Base-by-base conservation (phyloP, 1,140 invertebrate species). In the Panagrolaimus sp. region DNA sequence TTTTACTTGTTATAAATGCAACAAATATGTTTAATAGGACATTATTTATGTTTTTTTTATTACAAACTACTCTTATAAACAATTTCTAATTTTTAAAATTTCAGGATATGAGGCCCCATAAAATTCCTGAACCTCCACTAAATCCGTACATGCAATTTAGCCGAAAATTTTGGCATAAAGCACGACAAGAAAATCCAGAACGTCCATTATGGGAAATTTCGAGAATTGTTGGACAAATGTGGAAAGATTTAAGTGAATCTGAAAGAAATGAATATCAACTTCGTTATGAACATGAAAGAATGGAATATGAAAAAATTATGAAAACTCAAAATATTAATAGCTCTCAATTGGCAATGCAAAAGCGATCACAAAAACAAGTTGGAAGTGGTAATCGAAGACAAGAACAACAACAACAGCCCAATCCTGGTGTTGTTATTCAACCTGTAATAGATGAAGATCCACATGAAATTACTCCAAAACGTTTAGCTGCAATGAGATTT, bases 191-290 rank as follows among this genome's bases (percentile, higher is more conserved):
- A 58, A 26, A 21, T 21, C 52, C 21, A n/a, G 52, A 58, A 12
- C 52, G 52, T 21, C 52, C 52, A 12, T 28, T 58, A 21, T 58
- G 52, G 52, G 52, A 58, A 58, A 28, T 58, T n/a, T 58, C 52
- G 0, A 58, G 28, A 28, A 21, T 58, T 28, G 52, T 58, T 12
- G 52, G 21, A 12, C 21, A 58, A 21, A 21, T 21, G 28, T 58
- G 52, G 52, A 21, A 28, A 12, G 21, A 58, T 10, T 28, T 58
- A 26, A 12, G 21, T 6, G 52, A 58, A 3, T 28, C 21, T 26
- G 52, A 58, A 58, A 21, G 52, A 12, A 58, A 58, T 21, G 52
- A 58, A n/a, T 58, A 58, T 17, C 52, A 58, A 21, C 14, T 5
- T n/a, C 21, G 21, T 24, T 58, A 58, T 58, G 52, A 58, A n/a